Percentiles rank a stretch among this genome's conserved stretches.
Conservation (phyloP, 2,888 invertebrate genomes). For the Leistus spinibarbis region DNA sequence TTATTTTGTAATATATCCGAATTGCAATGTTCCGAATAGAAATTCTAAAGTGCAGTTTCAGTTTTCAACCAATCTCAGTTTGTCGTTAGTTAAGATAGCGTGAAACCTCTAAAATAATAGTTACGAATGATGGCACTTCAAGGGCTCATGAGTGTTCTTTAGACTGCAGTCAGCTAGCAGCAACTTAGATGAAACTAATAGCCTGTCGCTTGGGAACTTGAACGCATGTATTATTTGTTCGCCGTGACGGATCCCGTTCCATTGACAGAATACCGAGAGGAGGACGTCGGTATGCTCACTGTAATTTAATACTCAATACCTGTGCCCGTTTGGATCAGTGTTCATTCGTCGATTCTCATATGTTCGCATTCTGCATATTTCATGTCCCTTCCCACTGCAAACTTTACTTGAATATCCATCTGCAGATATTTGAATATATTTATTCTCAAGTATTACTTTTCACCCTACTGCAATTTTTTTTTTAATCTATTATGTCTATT, state of each 20-base stretch:
- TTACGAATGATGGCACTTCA: constrained; percentile 22
- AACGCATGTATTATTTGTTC: constrained; percentile 35
- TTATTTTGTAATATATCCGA: not conserved
- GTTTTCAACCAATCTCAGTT: constrained; percentile 31
- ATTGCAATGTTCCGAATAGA: too few relatives aligned
- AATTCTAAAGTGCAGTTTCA: constrained; percentile 25
- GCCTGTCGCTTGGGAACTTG: constrained; percentile 29
- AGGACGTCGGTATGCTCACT: constrained; percentile 8
- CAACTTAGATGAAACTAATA: constrained; percentile 26
- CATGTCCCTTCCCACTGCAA: constrained; percentile 42
- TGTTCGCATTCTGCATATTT: constrained; percentile 41
- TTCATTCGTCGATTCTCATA: constrained; percentile 1
- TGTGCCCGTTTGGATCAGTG: not conserved
- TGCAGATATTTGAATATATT: constrained; percentile 45
- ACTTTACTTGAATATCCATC: constrained; percentile 44
- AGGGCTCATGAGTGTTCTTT: constrained; percentile 1
- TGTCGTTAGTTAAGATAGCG: constrained; percentile 13
- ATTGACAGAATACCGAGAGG: constrained; percentile 17
- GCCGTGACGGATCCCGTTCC: constrained; percentile 27
- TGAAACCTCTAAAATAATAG: constrained; percentile 35
- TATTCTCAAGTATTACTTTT: constrained; percentile 39
- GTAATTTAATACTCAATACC: constrained; percentile 27
- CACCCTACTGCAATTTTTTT: constrained; percentile 27
- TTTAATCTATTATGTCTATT: constrained; percentile 8
- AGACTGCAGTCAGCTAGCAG: constrained; percentile 11